phyloP scores from a whole-genome alignment of 2,113 vertebrate genomes.

The Serranochromis macrocephalus region DNA sequence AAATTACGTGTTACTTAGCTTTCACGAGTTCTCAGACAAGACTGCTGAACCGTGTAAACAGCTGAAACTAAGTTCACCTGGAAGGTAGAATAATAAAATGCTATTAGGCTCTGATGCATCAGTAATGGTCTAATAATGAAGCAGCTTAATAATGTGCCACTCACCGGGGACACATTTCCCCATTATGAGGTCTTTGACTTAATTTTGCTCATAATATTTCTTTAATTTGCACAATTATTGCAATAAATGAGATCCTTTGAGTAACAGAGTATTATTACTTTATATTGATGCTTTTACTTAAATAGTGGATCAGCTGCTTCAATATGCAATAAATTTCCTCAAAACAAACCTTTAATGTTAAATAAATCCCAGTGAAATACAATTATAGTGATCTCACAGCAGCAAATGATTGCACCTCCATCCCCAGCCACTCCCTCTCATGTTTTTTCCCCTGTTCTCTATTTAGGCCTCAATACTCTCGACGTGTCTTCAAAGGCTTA shows the following conservation, averaged over 20 bases:
- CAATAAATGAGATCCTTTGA: not conserved
- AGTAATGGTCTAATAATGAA: not conserved
- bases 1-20: not conserved
- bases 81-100: not conserved
- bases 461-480: constrained; percentile 37
- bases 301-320: not conserved
- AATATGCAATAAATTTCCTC: not conserved
- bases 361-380: constrained; percentile 7
- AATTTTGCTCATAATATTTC: not conserved
- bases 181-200: not conserved
- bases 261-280: not conserved
- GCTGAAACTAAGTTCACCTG: not conserved
- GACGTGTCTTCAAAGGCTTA: constrained; percentile 28
- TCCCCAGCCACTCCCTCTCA: not conserved
- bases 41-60: not conserved
- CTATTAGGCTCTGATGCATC: not conserved
- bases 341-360: constrained; percentile 2
- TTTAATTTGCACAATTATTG: not conserved
- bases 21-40: not conserved
- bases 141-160: not conserved
- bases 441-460: constrained; percentile 1
- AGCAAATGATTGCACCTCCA: constrained; percentile 7
- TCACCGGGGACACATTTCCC: not conserved
- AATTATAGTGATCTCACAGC: not conserved
- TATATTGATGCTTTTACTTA: not conserved